Base-by-base conservation (phyloP, 2,888 invertebrate species). In the Proisotoma minuta region DNA sequence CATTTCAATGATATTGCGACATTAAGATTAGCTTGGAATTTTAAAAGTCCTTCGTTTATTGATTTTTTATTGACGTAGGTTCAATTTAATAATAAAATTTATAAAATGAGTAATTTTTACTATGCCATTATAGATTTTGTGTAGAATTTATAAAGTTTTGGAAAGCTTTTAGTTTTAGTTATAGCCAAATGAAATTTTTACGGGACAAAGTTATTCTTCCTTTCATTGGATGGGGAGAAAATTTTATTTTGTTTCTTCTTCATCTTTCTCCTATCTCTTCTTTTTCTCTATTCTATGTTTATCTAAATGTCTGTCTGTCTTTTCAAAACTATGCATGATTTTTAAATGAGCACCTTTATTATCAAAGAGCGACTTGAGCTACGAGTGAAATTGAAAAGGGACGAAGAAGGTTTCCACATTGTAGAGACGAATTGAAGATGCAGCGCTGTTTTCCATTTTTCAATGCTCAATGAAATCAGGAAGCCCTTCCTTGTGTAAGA, bases 321-420 rank as follows among this genome's bases (percentile, higher is more conserved):
- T 24, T 48, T 53, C 57, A 53, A 27, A 47, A 57, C 51, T 47
- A 47, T 47, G n/a, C 47, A 15, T 47, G 15, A 47, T 47, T 47
- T 18, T 18, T 15, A 52, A 40, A 24, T 61, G 18, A 47, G 15
- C 27, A 39, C 39, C 28, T 58, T 56, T 29, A 53, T 24, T 49
- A 28, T 34, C 59, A 63, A 64, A 73, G 73, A 70, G 65, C 71
- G 73, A 60, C 67, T 71, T 63, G 70, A 67, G 61, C 68, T 73
- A 65, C 68, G 62, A 62, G 73, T 73, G 62, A 71, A 69, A 65
- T 59, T 73, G 53, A 66, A 62, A 64, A 69, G 66, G 64, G 70
- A 65, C 56, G 61, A 64, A 62, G 63, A 64, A 57, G 70, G 65
- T 51, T 67, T 73, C 65, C 67, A 70, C 62, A 73, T 73, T 63